phyloP scores from a whole-genome alignment of 2,113 vertebrate genomes.

The Melozone crissalis region DNA sequence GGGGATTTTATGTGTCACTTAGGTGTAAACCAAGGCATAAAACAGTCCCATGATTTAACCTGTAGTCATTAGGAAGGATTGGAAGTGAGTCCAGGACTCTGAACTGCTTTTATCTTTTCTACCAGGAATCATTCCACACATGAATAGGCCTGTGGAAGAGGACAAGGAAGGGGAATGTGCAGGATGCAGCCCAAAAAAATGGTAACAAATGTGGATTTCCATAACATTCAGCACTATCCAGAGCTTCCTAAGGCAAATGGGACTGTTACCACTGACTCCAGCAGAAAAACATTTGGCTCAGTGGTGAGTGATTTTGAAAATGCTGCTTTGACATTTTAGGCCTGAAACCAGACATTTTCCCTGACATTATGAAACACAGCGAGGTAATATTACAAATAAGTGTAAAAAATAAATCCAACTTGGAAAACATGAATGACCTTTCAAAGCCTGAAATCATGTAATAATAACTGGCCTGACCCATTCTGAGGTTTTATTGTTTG shows the following conservation, averaged over 20 bases:
- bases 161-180: background rate
- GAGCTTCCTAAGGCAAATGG: background rate
- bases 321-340: constrained; percentile 64
- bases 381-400: constrained; percentile 61
- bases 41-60: background rate
- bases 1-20: background rate
- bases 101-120: background rate
- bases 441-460: constrained; percentile 58
- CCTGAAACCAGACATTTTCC: constrained; percentile 64
- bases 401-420: constrained; percentile 63
- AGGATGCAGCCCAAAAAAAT: background rate
- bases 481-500: constrained; percentile 47
- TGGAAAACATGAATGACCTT: constrained; percentile 69
- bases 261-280: background rate
- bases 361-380: constrained; percentile 64
- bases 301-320: constrained; percentile 45
- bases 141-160: background rate
- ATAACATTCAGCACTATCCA: background rate
- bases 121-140: background rate
- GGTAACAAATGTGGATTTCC: background rate
- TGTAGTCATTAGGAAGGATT: background rate
- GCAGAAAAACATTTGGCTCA: constrained; percentile 15
- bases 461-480: constrained; percentile 54
- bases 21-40: background rate
- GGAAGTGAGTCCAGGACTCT: background rate